phyloP scores from a whole-genome alignment of 2,888 invertebrate species.

The Sesia apiformis region DNA sequence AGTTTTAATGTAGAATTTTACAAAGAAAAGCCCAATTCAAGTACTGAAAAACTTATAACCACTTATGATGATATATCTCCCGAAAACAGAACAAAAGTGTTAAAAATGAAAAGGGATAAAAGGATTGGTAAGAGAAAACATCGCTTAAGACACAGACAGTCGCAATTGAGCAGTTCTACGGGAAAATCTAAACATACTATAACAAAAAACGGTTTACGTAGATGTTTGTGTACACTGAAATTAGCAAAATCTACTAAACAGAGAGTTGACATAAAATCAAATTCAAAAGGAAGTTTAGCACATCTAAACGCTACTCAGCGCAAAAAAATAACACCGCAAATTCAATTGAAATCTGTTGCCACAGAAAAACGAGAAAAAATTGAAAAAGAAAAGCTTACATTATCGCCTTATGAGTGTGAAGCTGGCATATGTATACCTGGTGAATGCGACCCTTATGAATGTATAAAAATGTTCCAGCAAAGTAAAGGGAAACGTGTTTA shows the following conservation, averaged over 20 bases:
- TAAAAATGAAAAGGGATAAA: not conserved
- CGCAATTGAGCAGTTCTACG: conserved; percentile 15
- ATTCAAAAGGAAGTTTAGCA: conserved; percentile 14
- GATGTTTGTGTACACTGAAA: conserved; percentile 31
- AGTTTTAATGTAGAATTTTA: conserved; percentile 27
- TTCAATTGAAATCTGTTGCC: not conserved
- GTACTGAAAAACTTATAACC: not conserved
- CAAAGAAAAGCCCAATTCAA: conserved; percentile 10
- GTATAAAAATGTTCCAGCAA: conserved; percentile 23
- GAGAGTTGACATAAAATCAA: not conserved
- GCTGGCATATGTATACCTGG: conserved; percentile 27
- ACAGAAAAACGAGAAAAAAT: conserved; percentile 10
- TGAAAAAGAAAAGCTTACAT: conserved; percentile 2
- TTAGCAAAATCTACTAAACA: conserved; percentile 10
- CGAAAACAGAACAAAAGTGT: not conserved
- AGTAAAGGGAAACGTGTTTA: conserved; percentile 15
- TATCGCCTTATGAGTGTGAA: conserved; percentile 24
- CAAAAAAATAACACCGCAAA: not conserved
- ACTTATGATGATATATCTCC: not conserved
- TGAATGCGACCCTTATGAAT: conserved; percentile 25
- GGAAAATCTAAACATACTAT: conserved; percentile 19
- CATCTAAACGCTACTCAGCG: conserved; percentile 17
- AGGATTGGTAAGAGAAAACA: not conserved
- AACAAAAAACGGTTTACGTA: conserved; percentile 8
- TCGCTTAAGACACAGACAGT: conserved; percentile 8